Percentiles rank a stretch among this genome's conserved stretches.
Conservation (phyloP, 2,113 vertebrate genomes). For the Podarcis raffonei region DNA sequence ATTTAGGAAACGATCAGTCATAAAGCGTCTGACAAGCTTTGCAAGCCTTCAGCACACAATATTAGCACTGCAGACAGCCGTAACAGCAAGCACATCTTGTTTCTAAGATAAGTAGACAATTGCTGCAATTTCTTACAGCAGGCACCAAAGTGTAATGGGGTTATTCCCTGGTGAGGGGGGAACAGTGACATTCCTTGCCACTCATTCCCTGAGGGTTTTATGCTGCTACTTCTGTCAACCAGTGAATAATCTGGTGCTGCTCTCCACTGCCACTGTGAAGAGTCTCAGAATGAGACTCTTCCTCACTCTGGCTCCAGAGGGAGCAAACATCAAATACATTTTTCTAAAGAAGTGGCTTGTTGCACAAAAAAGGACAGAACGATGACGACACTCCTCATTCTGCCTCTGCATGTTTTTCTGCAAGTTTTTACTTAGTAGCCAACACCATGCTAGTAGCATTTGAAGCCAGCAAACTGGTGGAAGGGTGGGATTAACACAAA, state of each 20-base stretch:
- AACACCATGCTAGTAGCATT: neutral
- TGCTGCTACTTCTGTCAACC: neutral
- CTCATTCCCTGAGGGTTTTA: neutral
- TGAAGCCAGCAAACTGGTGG: too few species aligned
- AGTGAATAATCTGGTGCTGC: neutral
- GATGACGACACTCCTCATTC: neutral
- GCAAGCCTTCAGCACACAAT: neutral
- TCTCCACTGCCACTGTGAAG: neutral
- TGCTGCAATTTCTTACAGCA: neutral
- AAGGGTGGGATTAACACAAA: neutral
- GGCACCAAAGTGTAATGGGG: neutral
- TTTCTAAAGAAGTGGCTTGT: neutral
- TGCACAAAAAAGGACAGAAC: neutral
- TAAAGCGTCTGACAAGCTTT: neutral
- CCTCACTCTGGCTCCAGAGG: neutral
- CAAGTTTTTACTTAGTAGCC: neutral
- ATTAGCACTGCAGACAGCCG: neutral
- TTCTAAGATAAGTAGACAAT: neutral
- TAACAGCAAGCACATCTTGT: neutral
- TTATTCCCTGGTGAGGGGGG: neutral
- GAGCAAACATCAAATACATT: neutral
- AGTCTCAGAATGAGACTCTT: too few species aligned
- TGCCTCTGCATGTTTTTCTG: neutral
- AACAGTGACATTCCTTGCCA: neutral
- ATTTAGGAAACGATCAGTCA: neutral